These are phyloP conservation scores for Capitulum mitella DNA, from an alignment of 2,888 invertebrate species.

Conservation along the genomic window DNA sequence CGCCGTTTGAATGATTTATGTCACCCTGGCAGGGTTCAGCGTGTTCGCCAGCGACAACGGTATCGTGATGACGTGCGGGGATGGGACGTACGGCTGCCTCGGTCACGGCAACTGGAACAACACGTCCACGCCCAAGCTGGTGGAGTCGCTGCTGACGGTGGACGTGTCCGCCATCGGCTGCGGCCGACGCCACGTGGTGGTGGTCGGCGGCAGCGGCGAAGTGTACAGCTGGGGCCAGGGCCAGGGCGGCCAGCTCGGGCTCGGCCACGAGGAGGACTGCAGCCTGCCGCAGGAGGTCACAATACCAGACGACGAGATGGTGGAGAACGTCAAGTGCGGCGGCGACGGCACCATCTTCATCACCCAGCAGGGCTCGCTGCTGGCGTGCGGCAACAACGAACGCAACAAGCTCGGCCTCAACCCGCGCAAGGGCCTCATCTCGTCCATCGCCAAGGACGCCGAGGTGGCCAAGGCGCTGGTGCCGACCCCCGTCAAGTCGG, in stretches of 20 bases:
- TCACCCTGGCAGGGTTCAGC: slow-evolving; percentile 51
- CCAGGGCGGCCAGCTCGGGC: slow-evolving; percentile 55
- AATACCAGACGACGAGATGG: slow-evolving; percentile 48
- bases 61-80: slow-evolving; percentile 60
- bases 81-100: slow-evolving; percentile 54
- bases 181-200: slow-evolving; percentile 57
- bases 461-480: slow-evolving; percentile 46
- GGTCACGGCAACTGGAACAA: slow-evolving; percentile 56
- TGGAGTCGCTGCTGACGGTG: slow-evolving; percentile 51
- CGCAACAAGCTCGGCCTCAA: slow-evolving; percentile 39
- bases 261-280: slow-evolving; percentile 49
- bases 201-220: slow-evolving; percentile 54
- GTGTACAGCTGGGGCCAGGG: slow-evolving; percentile 62
- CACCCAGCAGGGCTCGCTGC: slow-evolving; percentile 53
- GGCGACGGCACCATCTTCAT: slow-evolving; percentile 56
- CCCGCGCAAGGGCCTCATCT: slow-evolving; percentile 31
- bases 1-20: too few relatives aligned
- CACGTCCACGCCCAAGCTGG: slow-evolving; percentile 52
- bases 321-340: slow-evolving; percentile 54
- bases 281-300: slow-evolving; percentile 47
- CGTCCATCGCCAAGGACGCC: slow-evolving; percentile 30
- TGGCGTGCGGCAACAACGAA: slow-evolving; percentile 56
- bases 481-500: slow-evolving; percentile 47
- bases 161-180: slow-evolving; percentile 55
- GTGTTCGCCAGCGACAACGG: slow-evolving; percentile 60